Percentiles rank a stretch among this genome's conserved stretches.
These are phyloP conservation scores for Teleopsis dalmanni DNA, from an alignment of 1,140 invertebrate species.

Conservation along the genomic window DNA sequence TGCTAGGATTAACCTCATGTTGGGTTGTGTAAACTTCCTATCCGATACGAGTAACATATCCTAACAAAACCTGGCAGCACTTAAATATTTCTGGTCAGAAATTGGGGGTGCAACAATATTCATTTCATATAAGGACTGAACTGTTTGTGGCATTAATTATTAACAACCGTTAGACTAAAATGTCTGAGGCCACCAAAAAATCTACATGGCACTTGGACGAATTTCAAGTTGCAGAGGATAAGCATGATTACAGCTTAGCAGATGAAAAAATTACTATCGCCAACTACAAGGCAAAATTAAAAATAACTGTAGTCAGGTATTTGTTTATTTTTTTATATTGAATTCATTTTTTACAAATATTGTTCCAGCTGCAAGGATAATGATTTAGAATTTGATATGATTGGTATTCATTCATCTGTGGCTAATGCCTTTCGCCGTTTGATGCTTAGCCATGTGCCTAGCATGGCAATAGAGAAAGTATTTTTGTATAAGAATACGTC, in stretches of 20 bases:
- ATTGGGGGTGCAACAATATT: too few species aligned
- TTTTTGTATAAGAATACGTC: constrained; percentile 93
- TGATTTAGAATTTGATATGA: constrained; percentile 92
- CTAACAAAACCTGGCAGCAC: too few species aligned
- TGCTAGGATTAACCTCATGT: too few species aligned
- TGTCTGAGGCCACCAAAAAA: too few species aligned
- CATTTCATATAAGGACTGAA: too few species aligned
- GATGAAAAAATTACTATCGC: constrained; percentile 55
- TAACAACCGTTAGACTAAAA: too few species aligned
- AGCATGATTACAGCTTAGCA: constrained; percentile 52
- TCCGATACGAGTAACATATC: too few species aligned
- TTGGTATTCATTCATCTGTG: constrained; percentile 80
- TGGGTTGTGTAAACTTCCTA: too few species aligned
- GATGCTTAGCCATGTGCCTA: constrained; percentile 92
- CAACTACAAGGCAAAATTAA: constrained; percentile 52
- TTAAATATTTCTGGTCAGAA: too few species aligned
- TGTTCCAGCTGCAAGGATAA: constrained; percentile 50
- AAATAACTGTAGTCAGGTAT: constrained; percentile 51
- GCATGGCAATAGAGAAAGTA: constrained; percentile 98
- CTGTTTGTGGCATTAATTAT: too few species aligned
- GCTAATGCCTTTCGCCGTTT: constrained; percentile 90
- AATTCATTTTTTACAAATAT: not conserved
- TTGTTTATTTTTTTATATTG: not conserved
- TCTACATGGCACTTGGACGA: constrained; percentile 46
- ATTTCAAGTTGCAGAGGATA: constrained; percentile 42